Evolutionary conservation across 2,888 invertebrate species (phyloP), one percentile per base, ranked within the genome.

Genomic region (Alsophila aescularia): DNA sequence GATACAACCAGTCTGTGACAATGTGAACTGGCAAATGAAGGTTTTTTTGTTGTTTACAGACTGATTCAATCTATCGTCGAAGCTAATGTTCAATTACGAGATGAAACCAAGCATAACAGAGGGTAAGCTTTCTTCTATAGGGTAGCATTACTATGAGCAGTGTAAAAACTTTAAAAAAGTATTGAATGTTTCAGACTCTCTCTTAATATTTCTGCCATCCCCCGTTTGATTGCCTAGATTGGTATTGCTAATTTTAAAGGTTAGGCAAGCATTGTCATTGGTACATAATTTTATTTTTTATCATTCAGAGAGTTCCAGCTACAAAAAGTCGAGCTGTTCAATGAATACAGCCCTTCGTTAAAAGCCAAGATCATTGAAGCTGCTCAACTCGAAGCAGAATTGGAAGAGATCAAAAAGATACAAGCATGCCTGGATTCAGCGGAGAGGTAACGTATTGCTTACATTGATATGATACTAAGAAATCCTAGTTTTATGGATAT

Each of bases 361-460:
- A 51, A 58, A 21, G 15, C 34, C 9, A 53, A 34, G 10, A 48
- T 52, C 10, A 64, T 69, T n/a, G 75, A 78, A 12, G 70, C 70
- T 10, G 44, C 40, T 5, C 0, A 67, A 71, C 9, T 53, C 6
- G 16, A 49, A 5, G 8, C 81, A 0, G 87, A 88, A 52, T 67
- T 85, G 0, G 66, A 81, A 52, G 81, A 81, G 12, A 58, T 82
- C 6, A 80, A 82, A 37, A 64, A 72, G 12, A 55, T 58, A 55
- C 12, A 69, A 52, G 41, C 66, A 72, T 1, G 62, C 31, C 15
- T 70, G 64, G 13, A 68, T 39, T 66, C 70, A 8, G 48, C 67
- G 8, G 74, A 70, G 51, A 60, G 64, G 85, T 83, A 67, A n/a
- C n/a, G n/a, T n/a, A n/a, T n/a, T n/a, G 53, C 61, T 48, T 13